Evolutionary conservation across 2,888 invertebrate species (phyloP).

Genomic region (Drosophila prostipennis): DNA sequence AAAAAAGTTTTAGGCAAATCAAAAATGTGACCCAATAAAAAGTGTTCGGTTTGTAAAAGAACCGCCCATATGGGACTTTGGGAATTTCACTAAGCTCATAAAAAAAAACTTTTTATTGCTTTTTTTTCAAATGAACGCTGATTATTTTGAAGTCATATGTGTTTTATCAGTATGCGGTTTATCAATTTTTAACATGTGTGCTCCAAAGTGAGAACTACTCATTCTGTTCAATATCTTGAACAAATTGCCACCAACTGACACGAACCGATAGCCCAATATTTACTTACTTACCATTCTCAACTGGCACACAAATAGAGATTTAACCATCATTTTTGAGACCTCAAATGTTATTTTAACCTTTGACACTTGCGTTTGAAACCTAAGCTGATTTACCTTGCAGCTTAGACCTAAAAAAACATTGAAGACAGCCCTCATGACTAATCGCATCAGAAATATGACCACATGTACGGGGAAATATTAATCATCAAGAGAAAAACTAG

Average conservation of each 20-base stretch:
- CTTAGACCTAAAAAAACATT: conserved; percentile 25
- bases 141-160: not conserved
- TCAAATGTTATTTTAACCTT: conserved; percentile 48
- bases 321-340: conserved; percentile 24
- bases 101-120: not conserved
- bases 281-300: conserved; percentile 8
- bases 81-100: not conserved
- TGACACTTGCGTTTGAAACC: conserved; percentile 37
- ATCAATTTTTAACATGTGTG: conserved; percentile 7
- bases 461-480: conserved; percentile 30
- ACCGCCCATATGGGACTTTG: too few species aligned
- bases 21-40: too few species aligned
- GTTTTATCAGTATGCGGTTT: not conserved
- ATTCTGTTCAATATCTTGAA: conserved; percentile 2
- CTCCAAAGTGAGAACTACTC: not conserved
- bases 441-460: conserved; percentile 47
- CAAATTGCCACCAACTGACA: conserved; percentile 17
- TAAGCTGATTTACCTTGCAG: conserved; percentile 53
- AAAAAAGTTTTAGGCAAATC: too few species aligned
- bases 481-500: conserved; percentile 46
- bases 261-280: conserved; percentile 12
- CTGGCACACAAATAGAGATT: not conserved
- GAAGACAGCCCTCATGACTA: conserved; percentile 52
- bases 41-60: too few species aligned
- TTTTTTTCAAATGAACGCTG: not conserved